Conservation (phyloP, 1,140 invertebrate genomes). For the Polypedilum vanderplanki region DNA sequence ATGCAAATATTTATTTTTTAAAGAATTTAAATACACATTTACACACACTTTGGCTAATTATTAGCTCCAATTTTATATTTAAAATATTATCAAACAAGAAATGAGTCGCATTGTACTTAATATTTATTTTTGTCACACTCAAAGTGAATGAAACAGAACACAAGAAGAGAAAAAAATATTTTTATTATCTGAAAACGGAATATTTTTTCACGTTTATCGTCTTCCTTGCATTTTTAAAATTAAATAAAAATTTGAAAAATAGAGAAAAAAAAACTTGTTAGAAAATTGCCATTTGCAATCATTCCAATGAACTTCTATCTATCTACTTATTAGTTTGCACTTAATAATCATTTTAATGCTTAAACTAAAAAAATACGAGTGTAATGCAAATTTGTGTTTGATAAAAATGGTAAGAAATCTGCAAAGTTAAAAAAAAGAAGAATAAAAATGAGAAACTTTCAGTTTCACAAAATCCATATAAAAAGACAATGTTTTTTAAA, state of each 20-base stretch:
- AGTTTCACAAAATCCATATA: neutral
- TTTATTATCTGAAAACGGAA: neutral
- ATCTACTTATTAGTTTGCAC: conserved; percentile 18
- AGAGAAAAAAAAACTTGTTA: neutral
- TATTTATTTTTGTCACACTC: neutral
- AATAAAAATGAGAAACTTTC: neutral
- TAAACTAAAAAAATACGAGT: neutral
- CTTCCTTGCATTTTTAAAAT: neutral
- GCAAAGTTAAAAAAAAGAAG: neutral
- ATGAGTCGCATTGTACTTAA: conserved; percentile 3
- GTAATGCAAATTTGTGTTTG: neutral
- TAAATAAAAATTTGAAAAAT: neutral
- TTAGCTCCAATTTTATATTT: no score
- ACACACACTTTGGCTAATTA: no score
- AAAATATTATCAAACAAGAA: neutral
- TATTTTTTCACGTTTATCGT: neutral
- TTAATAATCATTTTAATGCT: neutral
- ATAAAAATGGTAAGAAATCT: neutral
- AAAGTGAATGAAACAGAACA: neutral
- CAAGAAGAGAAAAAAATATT: neutral
- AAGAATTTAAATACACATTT: no score
- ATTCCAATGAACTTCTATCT: neutral
- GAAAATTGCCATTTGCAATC: neutral
- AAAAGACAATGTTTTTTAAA: neutral
- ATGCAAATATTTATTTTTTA: no score